A percentile compares a stretch with the other conserved stretches of the same genome.
These are phyloP conservation scores for Lasioglossum marginatum DNA, from an alignment of 2,888 invertebrate species.

Conservation along the genomic window DNA sequence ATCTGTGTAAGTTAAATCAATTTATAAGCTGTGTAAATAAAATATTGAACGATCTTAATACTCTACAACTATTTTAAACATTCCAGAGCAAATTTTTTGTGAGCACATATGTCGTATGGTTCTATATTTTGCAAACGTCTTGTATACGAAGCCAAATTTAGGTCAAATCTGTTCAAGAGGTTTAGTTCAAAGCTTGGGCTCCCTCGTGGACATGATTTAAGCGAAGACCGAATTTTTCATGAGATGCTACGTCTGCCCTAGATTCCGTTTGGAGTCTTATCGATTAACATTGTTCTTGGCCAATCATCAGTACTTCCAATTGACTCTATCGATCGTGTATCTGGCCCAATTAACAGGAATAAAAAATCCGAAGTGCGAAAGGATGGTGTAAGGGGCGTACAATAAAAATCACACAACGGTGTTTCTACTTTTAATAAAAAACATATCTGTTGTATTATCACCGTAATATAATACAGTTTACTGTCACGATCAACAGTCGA, in stretches of 20 bases:
- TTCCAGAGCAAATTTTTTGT: background rate
- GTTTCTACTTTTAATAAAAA: slow-evolving; percentile 64
- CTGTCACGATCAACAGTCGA: slow-evolving; percentile 59
- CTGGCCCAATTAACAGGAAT: background rate
- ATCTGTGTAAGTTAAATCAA: background rate
- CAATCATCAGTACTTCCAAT: background rate
- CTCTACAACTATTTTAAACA: background rate
- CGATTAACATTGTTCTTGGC: background rate
- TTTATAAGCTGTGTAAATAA: slow-evolving; percentile 27
- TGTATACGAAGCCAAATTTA: background rate
- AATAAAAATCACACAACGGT: slow-evolving; percentile 10
- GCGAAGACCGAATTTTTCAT: background rate
- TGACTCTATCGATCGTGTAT: background rate
- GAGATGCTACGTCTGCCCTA: background rate
- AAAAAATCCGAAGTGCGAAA: background rate
- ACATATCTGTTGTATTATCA: slow-evolving; percentile 70
- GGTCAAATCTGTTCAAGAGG: background rate
- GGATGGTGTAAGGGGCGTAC: background rate
- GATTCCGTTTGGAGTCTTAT: background rate
- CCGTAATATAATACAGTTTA: slow-evolving; percentile 69
- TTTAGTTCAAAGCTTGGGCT: background rate
- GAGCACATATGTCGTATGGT: background rate
- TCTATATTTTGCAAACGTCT: background rate
- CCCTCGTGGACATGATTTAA: background rate
- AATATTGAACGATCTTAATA: background rate